phyloP scores from a whole-genome alignment of 2,797 vertebrate genomes.

The Gymnoscopelus braueri region DNA sequence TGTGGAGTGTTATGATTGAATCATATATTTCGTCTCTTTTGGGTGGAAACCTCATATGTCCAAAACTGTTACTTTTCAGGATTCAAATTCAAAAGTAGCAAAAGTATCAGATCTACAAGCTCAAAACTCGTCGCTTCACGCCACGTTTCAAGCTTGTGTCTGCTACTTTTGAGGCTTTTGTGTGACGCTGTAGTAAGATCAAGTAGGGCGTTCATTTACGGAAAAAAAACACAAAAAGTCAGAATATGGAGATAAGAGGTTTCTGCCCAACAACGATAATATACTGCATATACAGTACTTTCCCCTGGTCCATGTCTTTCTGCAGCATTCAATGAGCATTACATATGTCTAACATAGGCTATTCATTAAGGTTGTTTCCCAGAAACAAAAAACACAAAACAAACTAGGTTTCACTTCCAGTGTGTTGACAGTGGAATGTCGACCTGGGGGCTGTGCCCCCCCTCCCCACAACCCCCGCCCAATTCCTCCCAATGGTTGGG shows the following conservation, averaged over 20 bases:
- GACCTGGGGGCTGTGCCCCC: neutral
- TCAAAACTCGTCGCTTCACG: too few species aligned
- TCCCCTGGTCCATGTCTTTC: neutral
- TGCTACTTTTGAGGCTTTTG: too few species aligned
- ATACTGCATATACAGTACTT: neutral
- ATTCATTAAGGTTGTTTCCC: constrained; percentile 80
- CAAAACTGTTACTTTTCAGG: neutral
- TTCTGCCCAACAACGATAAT: neutral
- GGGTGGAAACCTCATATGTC: too few species aligned
- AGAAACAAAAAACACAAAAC: constrained; percentile 78
- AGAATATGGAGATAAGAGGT: too few species aligned
- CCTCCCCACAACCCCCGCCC: neutral
- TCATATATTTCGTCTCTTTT: too few species aligned
- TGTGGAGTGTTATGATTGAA: neutral
- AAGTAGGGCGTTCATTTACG: too few species aligned
- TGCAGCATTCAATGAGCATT: constrained; percentile 31
- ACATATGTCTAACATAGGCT: constrained; percentile 25
- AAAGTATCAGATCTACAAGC: neutral
- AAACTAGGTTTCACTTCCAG: constrained; percentile 46
- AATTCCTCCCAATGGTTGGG: neutral
- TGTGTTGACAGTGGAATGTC: constrained; percentile 57
- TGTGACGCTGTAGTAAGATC: too few species aligned
- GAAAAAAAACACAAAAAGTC: too few species aligned
- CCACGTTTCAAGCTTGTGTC: too few species aligned
- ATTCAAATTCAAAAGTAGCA: neutral